A percentile compares a stretch with the other conserved stretches of the same genome.
Conservation (phyloP, 2,797 vertebrate species). For the Sarcophilus harrisii region DNA sequence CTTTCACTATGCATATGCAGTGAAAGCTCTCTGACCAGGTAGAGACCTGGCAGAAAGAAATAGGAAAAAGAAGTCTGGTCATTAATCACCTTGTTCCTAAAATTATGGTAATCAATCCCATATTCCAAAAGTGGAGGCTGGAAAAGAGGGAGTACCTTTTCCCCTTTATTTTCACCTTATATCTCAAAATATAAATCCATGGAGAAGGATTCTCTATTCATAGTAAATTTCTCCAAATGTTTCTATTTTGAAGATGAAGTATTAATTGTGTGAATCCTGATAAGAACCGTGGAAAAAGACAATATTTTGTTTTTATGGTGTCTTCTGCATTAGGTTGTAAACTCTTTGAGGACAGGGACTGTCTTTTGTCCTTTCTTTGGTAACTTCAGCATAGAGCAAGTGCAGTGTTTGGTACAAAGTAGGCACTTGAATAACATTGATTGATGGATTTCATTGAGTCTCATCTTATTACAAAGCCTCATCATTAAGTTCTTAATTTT, state of each 20-base stretch:
- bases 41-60: too few relatives aligned
- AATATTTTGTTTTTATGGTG: not conserved
- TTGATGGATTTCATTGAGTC: not conserved
- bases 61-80: too few relatives aligned
- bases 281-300: not conserved
- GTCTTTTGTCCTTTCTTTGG: not conserved
- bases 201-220: not conserved
- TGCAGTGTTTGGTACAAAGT: not conserved
- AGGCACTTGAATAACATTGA: not conserved
- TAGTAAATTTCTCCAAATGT: not conserved
- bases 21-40: too few relatives aligned
- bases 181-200: too few relatives aligned
- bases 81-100: too few relatives aligned
- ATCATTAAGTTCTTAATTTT: not conserved
- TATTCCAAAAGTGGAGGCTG: too few relatives aligned
- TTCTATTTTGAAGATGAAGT: not conserved
- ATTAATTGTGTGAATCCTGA: not conserved
- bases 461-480: not conserved
- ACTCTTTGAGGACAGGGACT: not conserved
- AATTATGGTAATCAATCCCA: too few relatives aligned
- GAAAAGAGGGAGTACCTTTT: too few relatives aligned
- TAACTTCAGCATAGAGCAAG: not conserved
- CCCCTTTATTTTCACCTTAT: too few relatives aligned
- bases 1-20: too few relatives aligned
- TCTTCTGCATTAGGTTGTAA: not conserved